Conservation (phyloP, 2,888 invertebrate species). For the Norana najaformis region DNA sequence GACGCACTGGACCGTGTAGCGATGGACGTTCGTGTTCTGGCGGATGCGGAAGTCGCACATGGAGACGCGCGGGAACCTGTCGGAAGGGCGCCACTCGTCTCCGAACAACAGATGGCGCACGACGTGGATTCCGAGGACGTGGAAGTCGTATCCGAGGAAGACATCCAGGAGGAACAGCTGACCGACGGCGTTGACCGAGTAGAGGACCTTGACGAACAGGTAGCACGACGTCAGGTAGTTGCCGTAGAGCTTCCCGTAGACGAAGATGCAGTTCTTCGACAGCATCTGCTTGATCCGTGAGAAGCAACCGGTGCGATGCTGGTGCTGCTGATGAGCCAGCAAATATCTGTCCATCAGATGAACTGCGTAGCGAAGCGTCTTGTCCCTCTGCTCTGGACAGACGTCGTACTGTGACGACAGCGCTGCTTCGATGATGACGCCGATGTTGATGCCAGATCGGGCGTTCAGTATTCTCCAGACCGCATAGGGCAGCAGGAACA, state of each 20-base stretch:
- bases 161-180: constrained; percentile 65
- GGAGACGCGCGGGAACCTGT: constrained; percentile 61
- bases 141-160: constrained; percentile 62
- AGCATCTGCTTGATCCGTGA: constrained; percentile 50
- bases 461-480: constrained; percentile 63
- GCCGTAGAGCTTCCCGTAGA: constrained; percentile 61
- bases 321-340: constrained; percentile 28
- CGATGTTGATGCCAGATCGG: constrained; percentile 40
- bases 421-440: constrained; percentile 42
- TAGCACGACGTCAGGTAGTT: constrained; percentile 64
- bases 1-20: constrained; percentile 62
- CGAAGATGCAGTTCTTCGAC: constrained; percentile 50
- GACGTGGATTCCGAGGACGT: constrained; percentile 63
- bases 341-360: constrained; percentile 40
- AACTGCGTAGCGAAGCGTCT: constrained; percentile 40
- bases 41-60: constrained; percentile 63
- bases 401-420: constrained; percentile 36
- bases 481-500: constrained; percentile 60
- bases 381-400: constrained; percentile 41
- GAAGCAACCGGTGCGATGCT: constrained; percentile 37
- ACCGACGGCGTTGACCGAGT: constrained; percentile 63
- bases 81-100: constrained; percentile 52
- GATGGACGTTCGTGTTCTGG: constrained; percentile 60
- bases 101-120: constrained; percentile 63
- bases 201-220: constrained; percentile 60